These are phyloP conservation scores for Hemaris fuciformis DNA, from an alignment of 2,888 invertebrate species.

Conservation along the genomic window DNA sequence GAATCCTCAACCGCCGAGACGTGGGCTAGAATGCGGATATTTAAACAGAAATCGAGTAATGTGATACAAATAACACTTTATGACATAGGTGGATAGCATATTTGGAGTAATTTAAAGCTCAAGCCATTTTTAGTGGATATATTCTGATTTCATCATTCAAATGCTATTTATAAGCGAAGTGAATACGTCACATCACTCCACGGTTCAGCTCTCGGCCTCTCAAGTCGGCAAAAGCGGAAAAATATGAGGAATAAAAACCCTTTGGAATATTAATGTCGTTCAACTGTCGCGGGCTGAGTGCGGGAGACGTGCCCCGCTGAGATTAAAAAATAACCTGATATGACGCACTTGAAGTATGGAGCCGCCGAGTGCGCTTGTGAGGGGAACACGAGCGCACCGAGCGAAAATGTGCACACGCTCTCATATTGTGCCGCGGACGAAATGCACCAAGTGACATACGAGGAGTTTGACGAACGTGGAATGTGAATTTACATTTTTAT, in stretches of 20 bases:
- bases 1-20: too few relatives aligned
- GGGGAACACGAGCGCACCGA: not conserved
- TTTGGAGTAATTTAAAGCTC: not conserved
- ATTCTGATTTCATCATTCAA: not conserved
- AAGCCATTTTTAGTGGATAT: not conserved
- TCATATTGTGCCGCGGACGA: not conserved
- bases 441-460: not conserved
- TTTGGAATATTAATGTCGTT: constrained; percentile 21
- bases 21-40: too few relatives aligned
- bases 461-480: not conserved
- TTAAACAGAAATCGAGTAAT: too few relatives aligned
- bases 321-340: constrained; percentile 28
- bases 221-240: constrained; percentile 16
- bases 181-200: not conserved
- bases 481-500: not conserved
- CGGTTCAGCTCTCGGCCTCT: not conserved
- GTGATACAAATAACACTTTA: too few relatives aligned
- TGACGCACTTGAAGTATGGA: constrained; percentile 11
- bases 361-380: not conserved
- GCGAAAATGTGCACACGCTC: not conserved
- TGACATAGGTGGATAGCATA: too few relatives aligned
- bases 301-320: constrained; percentile 17
- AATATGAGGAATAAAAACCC: constrained; percentile 18
- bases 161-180: not conserved
- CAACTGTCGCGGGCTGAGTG: constrained; percentile 15